These are phyloP conservation scores for Entomobrya multifasciata DNA, from an alignment of 2,888 invertebrate species.

Conservation along the genomic window DNA sequence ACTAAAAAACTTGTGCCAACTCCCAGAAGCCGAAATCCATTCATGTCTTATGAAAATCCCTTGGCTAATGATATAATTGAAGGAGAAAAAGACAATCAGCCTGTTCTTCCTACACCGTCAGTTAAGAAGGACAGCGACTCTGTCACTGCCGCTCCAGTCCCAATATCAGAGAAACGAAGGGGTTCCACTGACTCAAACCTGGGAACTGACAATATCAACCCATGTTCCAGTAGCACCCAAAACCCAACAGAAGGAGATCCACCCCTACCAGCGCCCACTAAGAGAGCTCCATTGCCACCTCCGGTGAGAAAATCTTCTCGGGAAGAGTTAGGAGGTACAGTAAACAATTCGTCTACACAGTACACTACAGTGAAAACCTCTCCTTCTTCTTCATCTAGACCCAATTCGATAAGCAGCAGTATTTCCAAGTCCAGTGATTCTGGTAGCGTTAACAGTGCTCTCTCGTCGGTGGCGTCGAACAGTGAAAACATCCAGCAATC, in stretches of 20 bases:
- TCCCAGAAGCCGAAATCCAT: conserved; percentile 64
- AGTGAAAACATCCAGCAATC: background rate
- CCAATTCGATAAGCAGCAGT: conserved; percentile 66
- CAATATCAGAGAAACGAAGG: conserved; percentile 33
- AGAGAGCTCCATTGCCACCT: conserved; percentile 12
- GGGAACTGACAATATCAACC: background rate
- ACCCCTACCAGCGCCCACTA: background rate
- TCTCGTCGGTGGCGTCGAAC: conserved; percentile 6
- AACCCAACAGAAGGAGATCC: no score
- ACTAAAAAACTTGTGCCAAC: conserved; percentile 33
- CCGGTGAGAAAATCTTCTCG: conserved; percentile 37
- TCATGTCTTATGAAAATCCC: conserved; percentile 70
- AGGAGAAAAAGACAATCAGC: conserved; percentile 29
- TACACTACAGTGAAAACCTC: conserved; percentile 48
- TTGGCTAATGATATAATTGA: conserved; percentile 58
- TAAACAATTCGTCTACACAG: conserved; percentile 35
- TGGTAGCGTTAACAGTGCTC: conserved; percentile 40
- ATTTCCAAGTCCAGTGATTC: conserved; percentile 63
- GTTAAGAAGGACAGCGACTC: background rate
- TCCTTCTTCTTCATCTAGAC: conserved; percentile 60
- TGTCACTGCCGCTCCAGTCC: background rate
- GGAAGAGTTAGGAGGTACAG: conserved; percentile 47
- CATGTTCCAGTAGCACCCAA: no score
- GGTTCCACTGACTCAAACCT: background rate
- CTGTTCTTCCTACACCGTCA: background rate